A percentile compares a stretch with the other conserved stretches of the same genome.
Evolutionary conservation across 2,888 invertebrate genomes (phyloP).

Genomic region (Cataglyphis altisquamis): DNA sequence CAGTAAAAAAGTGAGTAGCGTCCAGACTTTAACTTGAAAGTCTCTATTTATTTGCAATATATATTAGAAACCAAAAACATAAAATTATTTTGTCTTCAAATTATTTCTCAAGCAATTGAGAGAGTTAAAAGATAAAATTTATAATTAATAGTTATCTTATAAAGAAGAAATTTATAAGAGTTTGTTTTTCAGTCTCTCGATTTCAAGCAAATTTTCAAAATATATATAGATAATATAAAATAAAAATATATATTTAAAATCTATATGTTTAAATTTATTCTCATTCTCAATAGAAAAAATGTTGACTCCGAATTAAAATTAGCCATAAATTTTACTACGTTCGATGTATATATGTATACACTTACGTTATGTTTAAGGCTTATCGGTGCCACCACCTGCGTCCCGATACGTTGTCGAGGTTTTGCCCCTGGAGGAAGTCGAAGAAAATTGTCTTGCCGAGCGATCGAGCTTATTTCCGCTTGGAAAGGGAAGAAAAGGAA

Average conservation of each 20-base stretch:
- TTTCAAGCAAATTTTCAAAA: background rate
- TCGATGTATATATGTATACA: conserved; percentile 21
- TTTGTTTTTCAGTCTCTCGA: background rate
- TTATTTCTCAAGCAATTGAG: conserved; percentile 6
- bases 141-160: background rate
- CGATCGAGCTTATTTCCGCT: conserved; percentile 44
- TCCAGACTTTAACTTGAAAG: background rate
- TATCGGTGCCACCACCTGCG: conserved; percentile 42
- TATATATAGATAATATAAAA: background rate
- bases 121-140: background rate
- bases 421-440: background rate
- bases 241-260: background rate
- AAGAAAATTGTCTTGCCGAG: conserved; percentile 35
- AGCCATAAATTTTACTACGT: background rate
- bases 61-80: background rate
- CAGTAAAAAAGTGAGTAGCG: no score
- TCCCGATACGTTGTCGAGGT: conserved; percentile 16
- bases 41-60: background rate
- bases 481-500: background rate
- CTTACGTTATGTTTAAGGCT: conserved; percentile 42
- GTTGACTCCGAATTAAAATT: background rate
- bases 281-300: background rate
- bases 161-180: background rate
- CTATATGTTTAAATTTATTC: background rate
- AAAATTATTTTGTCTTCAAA: background rate